Conservation (phyloP, 2,113 vertebrate genomes). For the Spea multiplicata region DNA sequence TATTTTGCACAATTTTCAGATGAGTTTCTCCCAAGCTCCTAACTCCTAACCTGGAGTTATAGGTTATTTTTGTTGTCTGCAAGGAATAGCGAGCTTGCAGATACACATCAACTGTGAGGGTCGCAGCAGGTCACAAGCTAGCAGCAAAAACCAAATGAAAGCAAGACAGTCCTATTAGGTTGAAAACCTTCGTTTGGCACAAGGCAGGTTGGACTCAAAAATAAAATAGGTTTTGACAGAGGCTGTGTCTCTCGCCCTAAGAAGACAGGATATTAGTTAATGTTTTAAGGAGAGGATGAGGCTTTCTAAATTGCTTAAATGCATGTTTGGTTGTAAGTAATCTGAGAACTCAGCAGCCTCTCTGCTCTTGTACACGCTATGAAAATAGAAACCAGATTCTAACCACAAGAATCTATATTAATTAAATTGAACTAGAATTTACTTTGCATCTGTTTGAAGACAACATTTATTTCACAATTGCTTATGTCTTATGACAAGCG, state of each 20-base stretch:
- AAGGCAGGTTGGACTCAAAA: not conserved
- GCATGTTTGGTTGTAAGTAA: conserved; percentile 35
- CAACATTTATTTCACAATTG: conserved; percentile 8
- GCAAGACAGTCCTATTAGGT: conserved; percentile 9
- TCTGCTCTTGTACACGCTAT: conserved; percentile 19
- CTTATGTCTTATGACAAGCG: not conserved
- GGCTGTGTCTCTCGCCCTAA: conserved; percentile 36
- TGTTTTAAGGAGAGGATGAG: conserved; percentile 40
- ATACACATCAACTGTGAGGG: conserved; percentile 15
- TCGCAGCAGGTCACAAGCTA: conserved; percentile 26
- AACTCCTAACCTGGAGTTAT: conserved; percentile 36
- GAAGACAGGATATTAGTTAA: conserved; percentile 47
- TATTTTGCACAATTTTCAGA: conserved; percentile 45
- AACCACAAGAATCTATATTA: conserved; percentile 23
- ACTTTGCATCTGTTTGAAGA: not conserved
- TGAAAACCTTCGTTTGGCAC: not conserved
- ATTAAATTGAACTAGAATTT: conserved; percentile 19
- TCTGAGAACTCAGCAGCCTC: conserved; percentile 18
- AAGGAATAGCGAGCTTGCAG: conserved; percentile 29
- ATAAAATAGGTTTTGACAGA: conserved; percentile 18
- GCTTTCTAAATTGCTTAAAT: conserved; percentile 35
- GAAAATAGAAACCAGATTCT: conserved; percentile 33
- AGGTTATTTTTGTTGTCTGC: conserved; percentile 17
- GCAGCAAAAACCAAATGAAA: conserved; percentile 44
- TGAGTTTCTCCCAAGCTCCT: conserved; percentile 19